These are phyloP conservation scores for Corythornis madagascariensis DNA, from an alignment of 2,113 vertebrate species.

Conservation along the genomic window DNA sequence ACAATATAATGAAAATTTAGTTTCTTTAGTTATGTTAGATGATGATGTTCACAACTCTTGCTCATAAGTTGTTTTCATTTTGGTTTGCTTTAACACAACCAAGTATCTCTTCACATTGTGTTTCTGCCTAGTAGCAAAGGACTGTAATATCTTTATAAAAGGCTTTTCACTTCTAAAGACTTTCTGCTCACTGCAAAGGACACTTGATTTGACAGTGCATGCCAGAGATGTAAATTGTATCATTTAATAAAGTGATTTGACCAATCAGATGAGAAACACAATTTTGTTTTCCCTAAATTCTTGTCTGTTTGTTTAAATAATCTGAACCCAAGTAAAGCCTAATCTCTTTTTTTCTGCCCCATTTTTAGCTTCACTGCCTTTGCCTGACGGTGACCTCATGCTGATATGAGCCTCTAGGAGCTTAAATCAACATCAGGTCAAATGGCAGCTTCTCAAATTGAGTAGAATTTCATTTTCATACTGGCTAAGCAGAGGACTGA, in stretches of 20 bases:
- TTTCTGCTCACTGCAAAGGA: conserved; percentile 48
- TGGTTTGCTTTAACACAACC: conserved; percentile 43
- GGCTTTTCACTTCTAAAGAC: conserved; percentile 40
- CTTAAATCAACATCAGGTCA: conserved; percentile 40
- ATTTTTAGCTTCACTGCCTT: conserved; percentile 46
- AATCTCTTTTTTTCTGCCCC: conserved; percentile 27
- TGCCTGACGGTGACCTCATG: conserved; percentile 23
- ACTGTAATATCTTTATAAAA: conserved; percentile 13
- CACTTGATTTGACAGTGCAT: conserved; percentile 49
- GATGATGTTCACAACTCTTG: not conserved
- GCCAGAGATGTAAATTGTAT: conserved; percentile 52
- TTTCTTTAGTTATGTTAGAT: conserved; percentile 10
- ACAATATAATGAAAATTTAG: not conserved
- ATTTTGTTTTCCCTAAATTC: conserved; percentile 55
- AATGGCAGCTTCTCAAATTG: conserved; percentile 22
- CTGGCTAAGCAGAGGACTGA: conserved; percentile 16
- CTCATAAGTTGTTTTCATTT: conserved; percentile 42
- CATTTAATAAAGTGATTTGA: conserved; percentile 75
- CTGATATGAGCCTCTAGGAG: conserved; percentile 24
- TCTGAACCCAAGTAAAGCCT: conserved; percentile 41
- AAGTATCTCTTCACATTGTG: conserved; percentile 19
- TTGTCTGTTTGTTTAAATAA: conserved; percentile 53
- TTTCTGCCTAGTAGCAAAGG: conserved; percentile 48
- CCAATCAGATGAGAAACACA: conserved; percentile 17
- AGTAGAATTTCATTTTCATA: conserved; percentile 23